Evolutionary conservation across 2,888 invertebrate species (phyloP), one percentile per base, ranked within the genome.

Genomic region (Deilephila porcellus): DNA sequence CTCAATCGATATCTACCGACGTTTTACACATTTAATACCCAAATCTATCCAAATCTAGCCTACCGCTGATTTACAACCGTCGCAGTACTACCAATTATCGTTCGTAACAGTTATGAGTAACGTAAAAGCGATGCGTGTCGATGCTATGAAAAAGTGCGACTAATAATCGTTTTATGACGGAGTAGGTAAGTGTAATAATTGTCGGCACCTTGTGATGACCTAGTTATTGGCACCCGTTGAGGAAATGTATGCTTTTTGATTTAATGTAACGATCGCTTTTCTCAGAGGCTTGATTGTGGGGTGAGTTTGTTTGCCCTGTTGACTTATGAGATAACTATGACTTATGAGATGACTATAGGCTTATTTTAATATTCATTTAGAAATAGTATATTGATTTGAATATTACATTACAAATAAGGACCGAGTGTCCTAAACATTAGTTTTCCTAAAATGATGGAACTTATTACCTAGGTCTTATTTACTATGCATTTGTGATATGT

Each of bases 171-270:
- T 86, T 86, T 84, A 82, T 81, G 82, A 84, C 81, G 83, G 83
- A 83, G 79, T 85, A 82, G 91, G 93, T 93, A 87, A 93, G 93
- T 89, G 84, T 90, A 88, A 87, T 89, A 90, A 90, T 93, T 91
- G 93, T 93, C 91, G 87, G 90, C 91, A 91, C 90, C 86, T 90
- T 87, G 84, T 87, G 88, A 89, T 94, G 94, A 93, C 94, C 94
- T 89, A 94, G 86, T 90, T 93, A 88, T 85, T 80, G 78, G 70
- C 62, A 70, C 67, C 56, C 37, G 59, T 72, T 67, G 25, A 67
- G 67, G 67, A 67, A 67, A 67, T 74, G 75, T 72, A 63, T 74
- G 74, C 71, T 77, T 73, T 73, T 73, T 70, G 64, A 71, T 34
- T 11, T 34, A 59, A 59, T 59, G 32, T 6, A 32, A 14, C 14